These are phyloP conservation scores for Leptodactylus fuscus DNA, from an alignment of 2,113 vertebrate species.

Conservation along the genomic window DNA sequence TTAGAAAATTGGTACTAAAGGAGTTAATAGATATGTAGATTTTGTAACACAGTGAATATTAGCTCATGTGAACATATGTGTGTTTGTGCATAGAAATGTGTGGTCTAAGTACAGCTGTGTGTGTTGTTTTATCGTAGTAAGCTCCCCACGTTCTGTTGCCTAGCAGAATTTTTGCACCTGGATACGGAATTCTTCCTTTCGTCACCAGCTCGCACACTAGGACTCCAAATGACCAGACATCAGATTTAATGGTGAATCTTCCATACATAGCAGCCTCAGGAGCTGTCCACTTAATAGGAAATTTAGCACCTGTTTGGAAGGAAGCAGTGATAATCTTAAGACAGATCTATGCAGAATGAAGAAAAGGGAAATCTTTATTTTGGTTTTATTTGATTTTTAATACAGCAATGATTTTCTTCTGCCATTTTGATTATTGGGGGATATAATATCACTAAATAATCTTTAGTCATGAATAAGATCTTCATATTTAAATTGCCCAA, in stretches of 20 bases:
- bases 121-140: neutral
- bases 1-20: no score
- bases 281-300: constrained; percentile 98
- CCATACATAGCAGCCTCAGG: constrained; percentile 94
- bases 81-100: neutral
- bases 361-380: neutral
- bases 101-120: neutral
- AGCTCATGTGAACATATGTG: neutral
- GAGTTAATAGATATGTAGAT: neutral
- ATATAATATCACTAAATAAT: no score
- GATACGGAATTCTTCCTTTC: constrained; percentile 97
- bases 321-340: neutral
- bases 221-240: constrained; percentile 98
- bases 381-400: neutral
- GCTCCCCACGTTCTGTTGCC: constrained; percentile 36
- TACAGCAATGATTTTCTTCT: neutral
- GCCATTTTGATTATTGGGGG: no score
- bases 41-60: neutral
- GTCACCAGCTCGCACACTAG: constrained; percentile 94
- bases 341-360: neutral
- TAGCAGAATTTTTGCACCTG: constrained; percentile 79
- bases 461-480: no score
- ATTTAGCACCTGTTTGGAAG: constrained; percentile 89
- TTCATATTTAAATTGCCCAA: no score
- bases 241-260: constrained; percentile 96